Evolutionary conservation across 2,888 invertebrate genomes (phyloP), one percentile per base, ranked within the genome.

Genomic region (Dascillus cervinus): DNA sequence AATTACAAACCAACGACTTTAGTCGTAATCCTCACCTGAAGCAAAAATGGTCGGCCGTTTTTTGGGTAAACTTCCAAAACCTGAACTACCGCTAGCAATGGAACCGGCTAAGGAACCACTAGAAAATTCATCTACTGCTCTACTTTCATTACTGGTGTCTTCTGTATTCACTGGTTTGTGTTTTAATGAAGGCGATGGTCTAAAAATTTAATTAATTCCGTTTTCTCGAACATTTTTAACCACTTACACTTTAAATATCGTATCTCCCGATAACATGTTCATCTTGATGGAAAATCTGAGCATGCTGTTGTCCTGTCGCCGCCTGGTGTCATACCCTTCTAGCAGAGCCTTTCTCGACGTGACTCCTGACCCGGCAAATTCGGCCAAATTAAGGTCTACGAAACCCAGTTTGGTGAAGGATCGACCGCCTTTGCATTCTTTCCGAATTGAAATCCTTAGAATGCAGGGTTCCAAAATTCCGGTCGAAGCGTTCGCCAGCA

Each of bases 291-390:
- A 79, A 52, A 95, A 82, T 56, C 85, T 77, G 48, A 97, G 77
- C 77, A 90, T 91, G 46, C 95, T 94, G 72, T 97, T 97, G 69
- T 97, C 96, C 65, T 92, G 90, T 31, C 97, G 75, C 58, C 88
- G 86, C 45, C 87, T 76, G 43, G 82, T 77, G 68, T 94, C 92
- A 69, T 97, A 97, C 10, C 95, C 97, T 69, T 96, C 95, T 41
- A 97, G 74, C 43, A 97, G 76, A 64, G 88, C 95, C 53, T 89
- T 82, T 45, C 89, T 77, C 50, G 82, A 78, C 36, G 83, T 82
- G 54, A 82, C 75, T 21, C 95, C 96, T 21, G 91, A 83, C 43
- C 94, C 96, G 32, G 97, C 96, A 67, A 88, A 88, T 71, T 96
- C 94, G 36, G 96, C 90, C 60, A 97, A 77, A 72, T 98, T 96